Conservation (phyloP, 1,140 invertebrate genomes). For the Temnothorax nylanderi region DNA sequence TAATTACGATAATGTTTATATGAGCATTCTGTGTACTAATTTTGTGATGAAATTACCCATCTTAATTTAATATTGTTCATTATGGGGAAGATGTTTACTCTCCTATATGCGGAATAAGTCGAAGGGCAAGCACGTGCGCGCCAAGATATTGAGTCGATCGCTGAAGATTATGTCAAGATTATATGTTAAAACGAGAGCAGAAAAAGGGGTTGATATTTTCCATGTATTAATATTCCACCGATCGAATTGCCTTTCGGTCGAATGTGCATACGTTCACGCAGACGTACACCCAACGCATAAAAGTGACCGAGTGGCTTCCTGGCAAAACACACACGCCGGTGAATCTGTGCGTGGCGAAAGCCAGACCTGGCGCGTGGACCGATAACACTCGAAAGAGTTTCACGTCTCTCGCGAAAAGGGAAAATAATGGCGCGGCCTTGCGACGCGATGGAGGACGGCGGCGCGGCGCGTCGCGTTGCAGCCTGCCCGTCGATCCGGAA, state of each 20-base stretch:
- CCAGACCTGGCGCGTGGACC: neutral
- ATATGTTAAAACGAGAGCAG: constrained; percentile 23
- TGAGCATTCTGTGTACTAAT: neutral
- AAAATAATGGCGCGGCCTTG: constrained; percentile 56
- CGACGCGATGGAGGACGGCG: neutral
- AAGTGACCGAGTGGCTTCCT: neutral
- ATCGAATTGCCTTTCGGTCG: neutral
- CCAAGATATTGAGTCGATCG: neutral
- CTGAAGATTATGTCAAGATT: constrained; percentile 13
- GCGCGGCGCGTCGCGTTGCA: constrained; percentile 44
- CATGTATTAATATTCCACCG: constrained; percentile 1
- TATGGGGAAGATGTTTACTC: constrained; percentile 15
- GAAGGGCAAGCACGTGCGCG: constrained; percentile 29
- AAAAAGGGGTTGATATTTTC: constrained; percentile 16
- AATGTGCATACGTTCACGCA: neutral
- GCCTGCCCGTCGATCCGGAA: constrained; percentile 60
- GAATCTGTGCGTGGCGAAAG: neutral
- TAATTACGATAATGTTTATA: neutral
- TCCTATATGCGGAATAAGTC: constrained; percentile 17
- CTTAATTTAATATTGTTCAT: neutral
- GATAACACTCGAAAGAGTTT: constrained; percentile 44
- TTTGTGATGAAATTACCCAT: neutral
- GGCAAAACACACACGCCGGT: neutral
- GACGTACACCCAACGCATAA: neutral
- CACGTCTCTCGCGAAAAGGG: constrained; percentile 10